Evolutionary conservation across 2,888 invertebrate species (phyloP).

Genomic region (Amphimallon solstitiale): DNA sequence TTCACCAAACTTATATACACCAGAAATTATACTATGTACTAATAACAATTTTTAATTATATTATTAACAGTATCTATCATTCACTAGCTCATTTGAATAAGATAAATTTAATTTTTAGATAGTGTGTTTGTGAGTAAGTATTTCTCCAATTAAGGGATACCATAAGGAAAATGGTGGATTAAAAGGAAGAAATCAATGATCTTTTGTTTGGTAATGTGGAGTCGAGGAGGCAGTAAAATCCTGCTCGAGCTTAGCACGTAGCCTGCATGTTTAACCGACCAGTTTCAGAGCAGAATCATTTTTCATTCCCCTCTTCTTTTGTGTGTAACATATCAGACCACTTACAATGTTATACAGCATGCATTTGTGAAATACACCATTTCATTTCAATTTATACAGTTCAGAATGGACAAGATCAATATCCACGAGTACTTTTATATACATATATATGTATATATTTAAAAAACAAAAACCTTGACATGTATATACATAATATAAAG

Average conservation of each 20-base stretch:
- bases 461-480: too few species aligned
- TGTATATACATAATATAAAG: background rate
- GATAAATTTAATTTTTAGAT: too few species aligned
- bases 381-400: conserved; percentile 37
- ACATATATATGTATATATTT: too few species aligned
- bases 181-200: conserved; percentile 10
- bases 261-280: conserved; percentile 44
- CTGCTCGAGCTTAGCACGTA: conserved; percentile 40
- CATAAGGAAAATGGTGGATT: background rate
- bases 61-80: too few species aligned
- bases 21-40: too few species aligned
- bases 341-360: conserved; percentile 32
- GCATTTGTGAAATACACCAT: conserved; percentile 35
- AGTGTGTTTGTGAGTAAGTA: too few species aligned
- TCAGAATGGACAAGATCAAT: background rate
- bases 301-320: conserved; percentile 44
- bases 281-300: conserved; percentile 44
- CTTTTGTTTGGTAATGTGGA: conserved; percentile 22
- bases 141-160: background rate
- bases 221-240: conserved; percentile 39
- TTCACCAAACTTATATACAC: too few species aligned
- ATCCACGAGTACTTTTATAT: background rate
- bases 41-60: too few species aligned
- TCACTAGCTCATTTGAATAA: too few species aligned
- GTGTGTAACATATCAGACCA: conserved; percentile 36